Base-by-base conservation (phyloP, 2,797 vertebrate species). In the Hephaestus fuliginosus region DNA sequence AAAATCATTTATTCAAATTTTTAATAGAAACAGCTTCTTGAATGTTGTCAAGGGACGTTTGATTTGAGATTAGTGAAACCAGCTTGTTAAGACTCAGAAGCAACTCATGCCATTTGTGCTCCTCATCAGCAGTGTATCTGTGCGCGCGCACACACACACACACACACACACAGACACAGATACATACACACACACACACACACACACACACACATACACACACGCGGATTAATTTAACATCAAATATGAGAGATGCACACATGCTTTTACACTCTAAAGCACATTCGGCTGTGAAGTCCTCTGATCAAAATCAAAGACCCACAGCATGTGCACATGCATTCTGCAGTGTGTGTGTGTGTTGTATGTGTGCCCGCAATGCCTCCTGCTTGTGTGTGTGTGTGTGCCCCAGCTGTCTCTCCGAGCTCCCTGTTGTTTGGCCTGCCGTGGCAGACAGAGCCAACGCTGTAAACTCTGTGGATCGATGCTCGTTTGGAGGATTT, bases 401-500 rank as follows among this genome's bases (percentile, higher is more conserved):
- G 69, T 44, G n/a, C 63, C 81, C 90, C 85, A 89, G 82, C 89
- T 85, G 87, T 88, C 89, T 91, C 70, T 60, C 20, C 22, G 76
- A 86, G 88, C 79, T 83, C 82, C 83, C 80, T 82, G 85, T 86
- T 86, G 89, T 89, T 92, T 82, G 82, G 76, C 76, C 80, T 81
- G 79, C 74, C 20, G 28, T 53, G 57, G 83, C 78, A 83, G 88
- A 89, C 84, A 44, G 83, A 81, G 81, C 73, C 15, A 52, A 55
- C n/a, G 64, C 70, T 83, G 79, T 89, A 87, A 89, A 87, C 85
- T 85, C 77, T 76, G 72, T 56, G 69, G 88, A 93, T 91, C 85
- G 76, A 92, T 91, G 89, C 88, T 89, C 75, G 70, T 92, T 91
- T 92, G 89, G 78, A 89, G 82, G 89, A 92, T 89, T 91, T 90